phyloP scores from a whole-genome alignment of 2,888 invertebrate species.

The Caenorhabditis sinica region DNA sequence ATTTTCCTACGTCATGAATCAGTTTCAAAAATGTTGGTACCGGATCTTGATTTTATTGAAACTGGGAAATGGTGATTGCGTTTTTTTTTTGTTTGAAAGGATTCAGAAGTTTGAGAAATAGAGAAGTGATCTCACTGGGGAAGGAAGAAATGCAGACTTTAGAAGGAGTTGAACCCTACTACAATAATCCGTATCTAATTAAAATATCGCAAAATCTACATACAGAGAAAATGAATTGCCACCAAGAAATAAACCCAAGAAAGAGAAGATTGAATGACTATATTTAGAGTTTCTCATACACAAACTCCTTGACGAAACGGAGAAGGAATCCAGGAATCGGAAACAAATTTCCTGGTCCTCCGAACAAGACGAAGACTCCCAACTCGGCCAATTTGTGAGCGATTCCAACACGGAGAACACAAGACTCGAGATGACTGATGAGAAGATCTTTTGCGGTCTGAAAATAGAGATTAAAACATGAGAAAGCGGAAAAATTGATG shows the following conservation, averaged over 20 bases:
- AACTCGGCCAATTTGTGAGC: constrained; percentile 25
- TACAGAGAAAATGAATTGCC: not conserved
- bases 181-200: too few species aligned
- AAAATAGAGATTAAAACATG: not conserved
- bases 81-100: too few species aligned
- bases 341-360: constrained; percentile 42
- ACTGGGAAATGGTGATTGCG: too few species aligned
- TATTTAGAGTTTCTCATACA: constrained; percentile 17
- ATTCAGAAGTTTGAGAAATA: too few species aligned
- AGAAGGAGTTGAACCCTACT: too few species aligned
- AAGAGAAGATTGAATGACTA: too few species aligned
- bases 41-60: not conserved
- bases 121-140: too few species aligned
- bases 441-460: constrained; percentile 28
- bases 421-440: not conserved
- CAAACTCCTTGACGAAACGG: constrained; percentile 7
- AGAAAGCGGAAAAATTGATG: not conserved
- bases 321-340: constrained; percentile 30
- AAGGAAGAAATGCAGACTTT: too few species aligned
- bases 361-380: constrained; percentile 39
- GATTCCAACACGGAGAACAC: constrained; percentile 4
- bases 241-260: not conserved
- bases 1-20: constrained; percentile 6
- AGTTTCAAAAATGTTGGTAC: not conserved
- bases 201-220: not conserved